A percentile compares a stretch with the other conserved stretches of the same genome.
These are phyloP conservation scores for Catharus bicknelli DNA, from an alignment of 2,113 vertebrate genomes.

Conservation along the genomic window DNA sequence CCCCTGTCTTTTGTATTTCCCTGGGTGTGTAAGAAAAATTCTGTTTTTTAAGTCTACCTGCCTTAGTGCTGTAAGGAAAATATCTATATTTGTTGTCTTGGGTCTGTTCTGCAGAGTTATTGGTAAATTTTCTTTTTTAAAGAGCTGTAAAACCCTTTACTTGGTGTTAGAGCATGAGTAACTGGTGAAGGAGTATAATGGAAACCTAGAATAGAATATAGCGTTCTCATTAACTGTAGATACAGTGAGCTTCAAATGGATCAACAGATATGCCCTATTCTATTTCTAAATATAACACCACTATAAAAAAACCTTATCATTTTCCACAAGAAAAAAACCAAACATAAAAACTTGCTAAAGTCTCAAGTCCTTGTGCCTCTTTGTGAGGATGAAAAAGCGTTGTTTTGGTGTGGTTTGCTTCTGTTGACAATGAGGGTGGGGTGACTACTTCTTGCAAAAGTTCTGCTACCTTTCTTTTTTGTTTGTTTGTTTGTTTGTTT, in stretches of 20 bases:
- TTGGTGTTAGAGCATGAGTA: slow-evolving; percentile 11
- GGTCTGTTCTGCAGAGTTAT: not conserved
- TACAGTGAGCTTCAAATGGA: not conserved
- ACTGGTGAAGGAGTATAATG: slow-evolving; percentile 12
- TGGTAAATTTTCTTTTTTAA: slow-evolving; percentile 25
- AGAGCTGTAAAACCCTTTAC: not conserved
- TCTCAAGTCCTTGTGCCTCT: not conserved
- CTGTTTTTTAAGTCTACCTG: not conserved
- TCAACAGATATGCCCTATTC: not conserved
- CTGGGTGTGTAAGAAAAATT: slow-evolving; percentile 4
- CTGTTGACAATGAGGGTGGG: not conserved
- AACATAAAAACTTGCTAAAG: not conserved
- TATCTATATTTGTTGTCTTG: not conserved
- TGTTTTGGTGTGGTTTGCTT: not conserved
- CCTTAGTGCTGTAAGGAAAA: slow-evolving; percentile 3
- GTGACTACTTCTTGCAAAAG: not conserved
- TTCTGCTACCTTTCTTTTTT: not conserved
- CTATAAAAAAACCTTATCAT: not conserved
- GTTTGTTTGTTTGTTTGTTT: not conserved
- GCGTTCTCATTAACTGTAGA: not conserved
- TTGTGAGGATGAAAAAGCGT: not conserved
- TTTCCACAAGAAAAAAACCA: not conserved
- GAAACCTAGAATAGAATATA: not conserved
- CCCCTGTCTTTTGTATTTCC: not conserved
- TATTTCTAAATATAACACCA: not conserved